phyloP scores from a whole-genome alignment of 2,888 invertebrate genomes.

The Colostygia pectinataria region DNA sequence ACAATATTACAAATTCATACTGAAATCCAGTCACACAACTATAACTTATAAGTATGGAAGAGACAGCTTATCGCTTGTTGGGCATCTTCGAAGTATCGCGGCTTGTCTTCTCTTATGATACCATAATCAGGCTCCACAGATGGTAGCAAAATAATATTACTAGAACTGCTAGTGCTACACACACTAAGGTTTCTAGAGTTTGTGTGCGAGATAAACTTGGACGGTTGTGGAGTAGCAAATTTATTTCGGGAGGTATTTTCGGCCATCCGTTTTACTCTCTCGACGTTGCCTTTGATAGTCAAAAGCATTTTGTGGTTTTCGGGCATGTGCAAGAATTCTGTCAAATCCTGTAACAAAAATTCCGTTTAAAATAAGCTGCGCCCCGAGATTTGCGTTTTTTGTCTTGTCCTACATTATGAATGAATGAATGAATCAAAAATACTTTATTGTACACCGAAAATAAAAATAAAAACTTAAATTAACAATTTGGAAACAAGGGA shows the following conservation, averaged over 20 bases:
- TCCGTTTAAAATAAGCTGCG: neutral
- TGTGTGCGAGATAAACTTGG: conserved; percentile 49
- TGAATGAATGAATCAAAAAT: no score
- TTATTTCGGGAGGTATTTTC: conserved; percentile 51
- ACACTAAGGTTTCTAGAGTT: conserved; percentile 49
- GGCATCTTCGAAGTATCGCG: conserved; percentile 69
- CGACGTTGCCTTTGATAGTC: conserved; percentile 62
- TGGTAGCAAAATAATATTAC: conserved; percentile 46
- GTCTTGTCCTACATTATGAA: no score
- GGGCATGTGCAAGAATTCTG: conserved; percentile 56
- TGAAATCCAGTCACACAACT: conserved; percentile 22
- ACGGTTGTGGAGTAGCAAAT: conserved; percentile 50
- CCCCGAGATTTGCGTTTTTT: no score
- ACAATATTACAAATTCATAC: conserved; percentile 7
- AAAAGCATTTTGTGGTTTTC: conserved; percentile 68
- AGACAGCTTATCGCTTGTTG: conserved; percentile 70
- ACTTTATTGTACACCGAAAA: no score
- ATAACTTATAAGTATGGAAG: conserved; percentile 65
- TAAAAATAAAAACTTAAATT: no score
- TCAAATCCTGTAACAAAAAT: conserved; percentile 58
- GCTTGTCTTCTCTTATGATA: conserved; percentile 60
- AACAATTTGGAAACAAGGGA: no score
- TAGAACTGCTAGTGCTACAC: conserved; percentile 33
- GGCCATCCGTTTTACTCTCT: conserved; percentile 63
- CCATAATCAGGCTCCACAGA: conserved; percentile 73